Evolutionary conservation across 1,140 invertebrate species (phyloP), one percentile per base, ranked within the genome.

Genomic region (Arctopsyche grandis): DNA sequence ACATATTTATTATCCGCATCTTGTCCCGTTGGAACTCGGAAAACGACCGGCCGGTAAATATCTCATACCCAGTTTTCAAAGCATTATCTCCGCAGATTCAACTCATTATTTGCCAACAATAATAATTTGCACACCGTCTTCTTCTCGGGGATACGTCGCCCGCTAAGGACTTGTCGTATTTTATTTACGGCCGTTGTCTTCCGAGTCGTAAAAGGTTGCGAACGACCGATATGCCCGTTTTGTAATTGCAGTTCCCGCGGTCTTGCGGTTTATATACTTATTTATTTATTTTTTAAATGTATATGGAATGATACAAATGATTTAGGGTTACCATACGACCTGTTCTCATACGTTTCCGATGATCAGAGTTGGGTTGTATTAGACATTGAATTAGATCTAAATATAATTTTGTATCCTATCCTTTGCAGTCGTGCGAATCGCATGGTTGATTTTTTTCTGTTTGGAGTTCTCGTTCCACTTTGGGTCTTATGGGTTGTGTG

Each of bases 121-220:
- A 66, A 66, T 66, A 66, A 66, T 66, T 66, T 66, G 63, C 63
- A 66, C 63, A 66, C 63, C 63, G 24, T 66, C 63, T 66, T 66
- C 29, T 38, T 38, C 29, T 38, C 7, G 22, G 63, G 63, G 63
- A 66, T 26, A 22, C 14, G 21, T 26, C 24, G 63, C 63, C 21
- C 19, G 21, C 26, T 66, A 66, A 66, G 63, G 63, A 66, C 63
- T 66, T 66, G 63, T 66, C 63, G 21, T 66, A 66, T 66, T 66
- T 66, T 66, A 66, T 66, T 66, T 66, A 66, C 26, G 63, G 63
- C 12, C 16, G 9, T 38, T 26, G 63, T 26, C 10, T 66, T 14
- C 10, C 26, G 22, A 22, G 63, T 66, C 63, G 21, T 66, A 66
- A 66, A 66, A 5, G 63, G 19, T 66, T 52, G 10, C 48, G 48